Base-by-base conservation (phyloP, 64 coral and sea anemone species). In the Exaiptasia diaphana region DNA sequence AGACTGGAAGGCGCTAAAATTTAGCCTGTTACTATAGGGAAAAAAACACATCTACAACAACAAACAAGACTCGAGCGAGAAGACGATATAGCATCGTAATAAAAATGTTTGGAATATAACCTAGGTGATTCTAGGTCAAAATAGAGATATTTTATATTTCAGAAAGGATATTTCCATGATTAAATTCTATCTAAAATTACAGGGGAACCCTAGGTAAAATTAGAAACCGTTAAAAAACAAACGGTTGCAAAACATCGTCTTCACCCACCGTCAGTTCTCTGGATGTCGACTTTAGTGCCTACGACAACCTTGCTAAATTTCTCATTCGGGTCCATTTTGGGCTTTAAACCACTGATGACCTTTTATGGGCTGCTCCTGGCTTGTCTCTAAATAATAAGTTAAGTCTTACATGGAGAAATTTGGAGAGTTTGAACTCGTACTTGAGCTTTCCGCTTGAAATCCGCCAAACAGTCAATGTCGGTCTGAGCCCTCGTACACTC, bases 251-350 rank as follows among this genome's bases (percentile, higher is more conserved):
- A 69, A 45, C 3, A 45, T 11, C 23, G 23, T 39, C 69, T 43
- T 30, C 67, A 70, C 88, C 21, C 21, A 91, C 88, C 88, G 29
- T 91, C 88, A 32, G 80, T 91, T 24, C 88, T 59, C 35, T 83
- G 88, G 35, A 91, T 91, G 56, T 91, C 88, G 37, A 91, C 80
- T 26, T 83, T 91, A 14, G 82, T 79, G 21, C 88, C 88, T 54
- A 91, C 81, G 22, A 85, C 74, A 49, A 91, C 67, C 61, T 91
- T 91, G 53, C 88, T 78, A 64, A 69, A 91, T 77, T 91, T 91
- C 23, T 80, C n/a, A n/a, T n/a, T n/a, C n/a, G n/a, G n/a, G n/a
- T 52, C 69, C 69, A 73, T 73, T 46, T 12, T 32, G 25, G 38
- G 30, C 17, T 6, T 37, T 0, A 73, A 73, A 40, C 38, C 41